Evolutionary conservation across 1,140 invertebrate species (phyloP), one percentile per base, ranked within the genome.

Genomic region (Sycophaga agraensis): DNA sequence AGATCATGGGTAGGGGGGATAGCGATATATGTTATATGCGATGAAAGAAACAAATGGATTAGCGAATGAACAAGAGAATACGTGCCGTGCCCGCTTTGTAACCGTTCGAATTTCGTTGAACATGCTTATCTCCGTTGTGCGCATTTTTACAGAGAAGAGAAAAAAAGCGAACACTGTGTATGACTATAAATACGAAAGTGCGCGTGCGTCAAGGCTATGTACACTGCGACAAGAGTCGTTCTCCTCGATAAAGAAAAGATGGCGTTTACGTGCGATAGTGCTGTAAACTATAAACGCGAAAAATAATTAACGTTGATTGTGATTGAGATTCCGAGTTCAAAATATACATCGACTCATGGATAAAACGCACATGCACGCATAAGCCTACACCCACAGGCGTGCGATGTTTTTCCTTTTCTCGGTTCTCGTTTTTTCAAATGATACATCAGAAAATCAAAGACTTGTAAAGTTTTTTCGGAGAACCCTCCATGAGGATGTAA

Each of bases 1-100:
- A 71, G 70, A 59, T 59, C 7, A 35, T 37, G 42, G 39, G 34
- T 19, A 28, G 4, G n/a, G 9, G 55, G 42, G 31, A 54, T 48
- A 61, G 28, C 24, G 42, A 51, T 34, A 34, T 19, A 31, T 11
- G 17, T 2, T 17, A 49, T 17, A 50, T 43, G 21, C 28, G 28
- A 31, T 17, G 14, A 31, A 16, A 31, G 5, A 4, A 21, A 21
- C 16, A 34, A 19, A 45, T 37, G 17, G 21, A 43, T 7, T 55
- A n/a, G n/a, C n/a, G n/a, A n/a, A n/a, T n/a, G n/a, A 55, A 21
- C 28, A 6, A 55, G 5, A 17, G 12, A 48, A 39, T 21, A 16
- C 35, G 19, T 40, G n/a, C n/a, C n/a, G n/a, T n/a, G 24, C n/a
- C 26, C 17, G 16, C 50, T 35, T 42, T 45, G 19, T 51, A 51